These are phyloP conservation scores for Diplazon laetatorius DNA, from an alignment of 2,888 invertebrate species.

Conservation along the genomic window DNA sequence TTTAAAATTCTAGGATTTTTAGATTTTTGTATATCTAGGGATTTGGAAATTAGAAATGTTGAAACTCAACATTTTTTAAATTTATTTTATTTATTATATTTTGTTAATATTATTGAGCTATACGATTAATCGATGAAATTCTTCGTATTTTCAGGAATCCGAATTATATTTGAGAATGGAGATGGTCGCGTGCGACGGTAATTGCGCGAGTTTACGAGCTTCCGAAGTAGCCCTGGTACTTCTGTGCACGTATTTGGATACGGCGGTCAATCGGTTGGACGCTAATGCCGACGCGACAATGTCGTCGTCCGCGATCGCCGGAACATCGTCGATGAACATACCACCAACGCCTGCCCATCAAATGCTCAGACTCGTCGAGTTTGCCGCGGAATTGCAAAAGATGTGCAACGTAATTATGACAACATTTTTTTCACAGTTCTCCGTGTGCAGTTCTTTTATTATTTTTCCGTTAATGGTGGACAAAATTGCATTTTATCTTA, in stretches of 20 bases:
- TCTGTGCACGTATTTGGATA: constrained; percentile 88
- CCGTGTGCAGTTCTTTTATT: neutral
- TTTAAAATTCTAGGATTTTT: too few species aligned
- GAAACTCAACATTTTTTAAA: too few species aligned
- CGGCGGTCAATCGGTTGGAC: constrained; percentile 83
- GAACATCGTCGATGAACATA: constrained; percentile 68
- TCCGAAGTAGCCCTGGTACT: constrained; percentile 91
- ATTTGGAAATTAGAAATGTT: too few species aligned
- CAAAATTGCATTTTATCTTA: constrained; percentile 7
- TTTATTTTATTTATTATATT: too few species aligned
- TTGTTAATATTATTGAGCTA: too few species aligned
- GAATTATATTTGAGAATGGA: constrained; percentile 88
- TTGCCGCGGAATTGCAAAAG: constrained; percentile 88
- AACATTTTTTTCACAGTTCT: neutral
- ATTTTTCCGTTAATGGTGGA: neutral
- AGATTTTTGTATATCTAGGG: too few species aligned
- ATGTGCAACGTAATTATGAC: constrained; percentile 86
- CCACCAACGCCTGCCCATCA: constrained; percentile 81
- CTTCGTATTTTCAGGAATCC: constrained; percentile 83
- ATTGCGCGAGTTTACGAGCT: constrained; percentile 89
- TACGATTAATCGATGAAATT: constrained; percentile 17
- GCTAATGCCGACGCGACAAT: constrained; percentile 72
- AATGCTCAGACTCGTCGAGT: constrained; percentile 87
- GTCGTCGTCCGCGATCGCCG: constrained; percentile 62
- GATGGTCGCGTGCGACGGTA: constrained; percentile 89